Base-by-base conservation (phyloP, 2,888 invertebrate species). In the Zhuqinia jingwanae region DNA sequence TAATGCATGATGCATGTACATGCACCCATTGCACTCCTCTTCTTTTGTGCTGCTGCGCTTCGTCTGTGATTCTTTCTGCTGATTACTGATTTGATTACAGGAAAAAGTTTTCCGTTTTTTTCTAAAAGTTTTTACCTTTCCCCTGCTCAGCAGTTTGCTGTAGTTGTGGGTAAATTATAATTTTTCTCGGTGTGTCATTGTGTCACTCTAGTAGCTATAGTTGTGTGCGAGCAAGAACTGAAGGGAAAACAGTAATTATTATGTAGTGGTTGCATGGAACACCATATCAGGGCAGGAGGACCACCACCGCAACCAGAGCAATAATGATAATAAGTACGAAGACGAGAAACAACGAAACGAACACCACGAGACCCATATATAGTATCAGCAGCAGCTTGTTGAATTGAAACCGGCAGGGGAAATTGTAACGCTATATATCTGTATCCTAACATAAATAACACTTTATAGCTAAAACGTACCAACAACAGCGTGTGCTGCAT, bases 141-240 rank as follows among this genome's bases (percentile, higher is more conserved):
- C 17, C 20, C 17, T 56, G 10, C 10, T 6, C 5, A n/a, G 6
- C 3, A 53, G 3, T 3, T 17, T 8, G 3, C 3, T 36, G 36
- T 36, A 36, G 36, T 8, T 53, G 17, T 53, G 6, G 2, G 53
- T 17, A 53, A 53, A 8, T 25, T 20, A 17, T 10, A 15, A 47
- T 47, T 75, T 63, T 63, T 53, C 45, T 75, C 75, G 75, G 63
- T 47, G 76, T 83, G 83, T 83, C 76, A 83, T 76, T 83, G 83
- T 83, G 83, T 83, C 83, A 83, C 68, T 65, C 63, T 50, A 27
- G 50, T 79, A 50, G 73, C 68, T 65, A 50, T 50, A 27, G 50
- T 79, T 60, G 73, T 73, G 47, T 47, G 81, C n/a, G 13, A 27
- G 15, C 1, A 53, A 13, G 53, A n/a, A 53, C 27, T 58, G 42